Conservation (phyloP, 2,888 invertebrate species). For the Ennomos erosarius region DNA sequence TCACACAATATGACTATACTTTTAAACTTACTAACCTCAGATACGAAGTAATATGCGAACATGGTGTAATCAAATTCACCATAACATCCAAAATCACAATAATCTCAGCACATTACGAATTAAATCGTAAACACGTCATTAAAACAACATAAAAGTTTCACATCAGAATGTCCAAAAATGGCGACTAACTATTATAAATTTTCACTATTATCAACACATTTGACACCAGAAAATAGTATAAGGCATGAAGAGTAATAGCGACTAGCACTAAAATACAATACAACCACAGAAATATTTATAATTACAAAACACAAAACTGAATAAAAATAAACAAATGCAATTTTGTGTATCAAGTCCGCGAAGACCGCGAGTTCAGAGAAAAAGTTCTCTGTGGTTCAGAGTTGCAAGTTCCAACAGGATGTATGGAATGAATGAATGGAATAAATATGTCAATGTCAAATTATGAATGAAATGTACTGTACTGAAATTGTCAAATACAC, state of each 20-base stretch:
- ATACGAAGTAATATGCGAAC: slow-evolving; percentile 56
- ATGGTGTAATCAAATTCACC: slow-evolving; percentile 41
- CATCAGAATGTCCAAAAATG: slow-evolving; percentile 57
- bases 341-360: slow-evolving; percentile 35
- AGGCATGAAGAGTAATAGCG: background rate
- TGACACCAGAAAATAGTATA: background rate
- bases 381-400: too few relatives aligned
- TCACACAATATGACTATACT: too few relatives aligned
- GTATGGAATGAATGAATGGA: too few relatives aligned
- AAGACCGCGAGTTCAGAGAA: slow-evolving; percentile 15
- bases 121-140: slow-evolving; percentile 32
- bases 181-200: slow-evolving; percentile 52
- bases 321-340: slow-evolving; percentile 28
- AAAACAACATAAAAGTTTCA: slow-evolving; percentile 50
- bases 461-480: too few relatives aligned
- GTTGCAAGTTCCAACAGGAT: too few relatives aligned
- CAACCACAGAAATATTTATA: slow-evolving; percentile 4
- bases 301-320: slow-evolving; percentile 20
- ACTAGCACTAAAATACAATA: slow-evolving; percentile 7
- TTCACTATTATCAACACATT: slow-evolving; percentile 3
- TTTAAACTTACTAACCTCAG: slow-evolving; percentile 48
- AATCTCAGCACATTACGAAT: slow-evolving; percentile 31
- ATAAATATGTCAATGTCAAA: too few relatives aligned
- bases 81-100: slow-evolving; percentile 29
- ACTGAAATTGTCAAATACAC: too few relatives aligned